Evolutionary conservation across 2,888 invertebrate species (phyloP), one percentile per base, ranked within the genome.

Genomic region (Yponomeuta cagnagella): DNA sequence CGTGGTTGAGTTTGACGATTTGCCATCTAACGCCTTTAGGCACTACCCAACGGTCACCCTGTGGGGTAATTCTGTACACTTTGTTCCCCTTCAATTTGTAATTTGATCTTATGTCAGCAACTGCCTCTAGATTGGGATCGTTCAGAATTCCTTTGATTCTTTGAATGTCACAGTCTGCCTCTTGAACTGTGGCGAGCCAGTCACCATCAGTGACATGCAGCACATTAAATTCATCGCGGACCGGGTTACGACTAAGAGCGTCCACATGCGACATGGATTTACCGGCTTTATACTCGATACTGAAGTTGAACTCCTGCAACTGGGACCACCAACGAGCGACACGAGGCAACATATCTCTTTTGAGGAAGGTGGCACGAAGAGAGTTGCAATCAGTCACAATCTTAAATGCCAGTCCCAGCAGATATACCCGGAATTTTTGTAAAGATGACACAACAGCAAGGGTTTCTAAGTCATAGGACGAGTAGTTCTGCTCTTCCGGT

Each of bases 261-360:
- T 82, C 80, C 1, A 79, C 79, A 66, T 82, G 82, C 2, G 74
- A 23, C 80, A 81, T 81, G 8, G 70, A 43, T 33, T 64, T 30
- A 69, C 76, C 76, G 0, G 77, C 37, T 37, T 75, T 68, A 48
- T 76, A 76, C 52, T 75, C 75, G 48, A 72, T 78, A 68, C 67
- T 71, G 69, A 63, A 77, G 66, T 72, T 70, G 58, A 69, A 73
- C 65, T 73, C 73, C 48, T 65, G 66, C 23, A 70, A 9, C 23
- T 64, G 65, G 8, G 43, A 70, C 72, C n/a, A 73, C 68, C 75
- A 77, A n/a, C 75, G 68, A n/a, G 73, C 64, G 63, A 77, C 74
- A 6, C 74, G 69, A 2, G 76, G 75, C 23, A 77, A 66, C 1
- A 75, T 52, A n/a, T 77, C 74, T 8, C 75, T n/a, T 65, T 77